Evolutionary conservation across 2,888 invertebrate species (phyloP).

Genomic region (Cataglyphis rosenhaueri): DNA sequence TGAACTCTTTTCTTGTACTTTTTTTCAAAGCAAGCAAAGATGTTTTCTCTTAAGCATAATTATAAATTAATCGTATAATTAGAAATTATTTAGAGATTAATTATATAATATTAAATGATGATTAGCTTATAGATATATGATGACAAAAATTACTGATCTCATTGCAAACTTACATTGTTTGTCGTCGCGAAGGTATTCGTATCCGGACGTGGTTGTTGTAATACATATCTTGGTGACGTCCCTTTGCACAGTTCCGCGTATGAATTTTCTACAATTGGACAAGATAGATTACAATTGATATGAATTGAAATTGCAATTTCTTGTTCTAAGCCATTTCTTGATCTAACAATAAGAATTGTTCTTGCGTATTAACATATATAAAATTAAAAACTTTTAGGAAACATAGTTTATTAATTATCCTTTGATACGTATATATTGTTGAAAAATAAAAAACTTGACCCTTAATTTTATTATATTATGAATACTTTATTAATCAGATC

Average conservation of each 20-base stretch:
- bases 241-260: slow-evolving; percentile 83
- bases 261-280: slow-evolving; percentile 77
- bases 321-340: neutral
- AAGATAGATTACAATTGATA: neutral
- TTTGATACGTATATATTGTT: neutral
- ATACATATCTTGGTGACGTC: slow-evolving; percentile 80
- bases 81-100: neutral
- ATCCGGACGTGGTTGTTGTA: slow-evolving; percentile 79
- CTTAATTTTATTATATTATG: neutral
- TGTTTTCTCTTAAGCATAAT: neutral
- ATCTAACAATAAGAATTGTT: neutral
- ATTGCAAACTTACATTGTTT: slow-evolving; percentile 76
- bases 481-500: neutral
- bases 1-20: neutral
- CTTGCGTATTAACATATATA: neutral
- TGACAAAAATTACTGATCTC: slow-evolving; percentile 21
- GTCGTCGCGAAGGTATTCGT: slow-evolving; percentile 76
- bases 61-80: neutral
- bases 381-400: neutral
- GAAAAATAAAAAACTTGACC: neutral
- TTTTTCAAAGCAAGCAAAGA: neutral
- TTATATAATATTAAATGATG: neutral
- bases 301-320: neutral
- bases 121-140: neutral
- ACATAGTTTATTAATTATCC: neutral